phyloP scores from a whole-genome alignment of 2,113 vertebrate species.

The Callipepla californica region DNA sequence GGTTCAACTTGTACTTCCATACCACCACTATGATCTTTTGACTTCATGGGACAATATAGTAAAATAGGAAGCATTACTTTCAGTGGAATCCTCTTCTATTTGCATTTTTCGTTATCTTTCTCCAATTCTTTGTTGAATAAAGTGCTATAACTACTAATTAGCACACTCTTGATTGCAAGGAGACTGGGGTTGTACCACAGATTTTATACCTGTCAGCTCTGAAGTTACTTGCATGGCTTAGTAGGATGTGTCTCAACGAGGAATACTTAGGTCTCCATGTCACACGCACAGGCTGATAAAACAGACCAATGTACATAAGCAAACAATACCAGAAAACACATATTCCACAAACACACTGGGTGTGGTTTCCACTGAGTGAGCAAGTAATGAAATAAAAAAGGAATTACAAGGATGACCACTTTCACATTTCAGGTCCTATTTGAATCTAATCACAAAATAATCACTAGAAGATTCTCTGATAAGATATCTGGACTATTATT shows the following conservation, averaged over 20 bases:
- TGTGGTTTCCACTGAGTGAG: background rate
- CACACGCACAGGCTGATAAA: background rate
- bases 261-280: background rate
- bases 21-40: too few species aligned
- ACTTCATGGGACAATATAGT: too few species aligned
- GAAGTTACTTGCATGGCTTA: background rate
- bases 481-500: background rate
- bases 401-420: background rate
- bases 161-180: background rate
- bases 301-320: background rate
- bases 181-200: fast-evolving
- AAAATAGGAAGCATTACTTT: too few species aligned
- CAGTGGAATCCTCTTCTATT: background rate
- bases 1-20: too few species aligned
- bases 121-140: background rate
- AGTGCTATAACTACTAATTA: background rate
- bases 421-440: background rate
- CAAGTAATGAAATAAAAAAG: background rate
- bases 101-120: background rate
- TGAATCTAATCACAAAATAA: background rate
- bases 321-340: fast-evolving
- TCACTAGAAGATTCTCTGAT: background rate
- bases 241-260: fast-evolving
- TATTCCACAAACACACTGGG: fast-evolving
- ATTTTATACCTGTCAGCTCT: background rate